Evolutionary conservation across 2,113 vertebrate genomes (phyloP).

Genomic region (Pristiophorus japonicus): DNA sequence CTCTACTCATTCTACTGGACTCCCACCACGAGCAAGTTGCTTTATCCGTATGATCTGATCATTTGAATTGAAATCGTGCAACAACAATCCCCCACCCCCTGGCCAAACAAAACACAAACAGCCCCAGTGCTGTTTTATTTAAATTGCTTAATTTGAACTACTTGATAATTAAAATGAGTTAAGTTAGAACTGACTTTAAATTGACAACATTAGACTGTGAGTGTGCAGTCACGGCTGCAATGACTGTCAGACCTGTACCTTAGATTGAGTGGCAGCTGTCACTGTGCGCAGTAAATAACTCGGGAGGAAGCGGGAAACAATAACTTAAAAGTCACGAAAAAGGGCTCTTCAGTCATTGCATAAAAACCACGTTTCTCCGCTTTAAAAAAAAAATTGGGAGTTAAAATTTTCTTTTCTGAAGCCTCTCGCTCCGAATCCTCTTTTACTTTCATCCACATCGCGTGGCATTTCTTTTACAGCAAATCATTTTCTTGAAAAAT

Average conservation of each 20-base stretch:
- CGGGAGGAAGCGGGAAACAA: background rate
- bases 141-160: background rate
- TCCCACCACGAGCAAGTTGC: background rate
- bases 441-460: no score
- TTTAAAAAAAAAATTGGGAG: no score
- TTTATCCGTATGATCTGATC: background rate
- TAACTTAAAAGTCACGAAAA: background rate
- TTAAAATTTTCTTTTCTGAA: no score
- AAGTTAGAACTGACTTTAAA: background rate
- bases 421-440: no score
- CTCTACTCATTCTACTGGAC: background rate
- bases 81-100: no score
- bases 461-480: no score
- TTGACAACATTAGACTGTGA: background rate
- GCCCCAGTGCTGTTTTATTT: background rate
- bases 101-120: no score
- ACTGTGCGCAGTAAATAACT: background rate
- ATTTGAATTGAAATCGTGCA: no score
- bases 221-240: background rate
- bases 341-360: background rate
- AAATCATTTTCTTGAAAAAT: no score
- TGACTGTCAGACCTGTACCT: background rate
- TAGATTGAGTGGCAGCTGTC: background rate
- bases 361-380: no score
- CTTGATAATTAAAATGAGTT: background rate